Conservation (phyloP, 2,113 vertebrate genomes). For the Pteruthius melanotis region DNA sequence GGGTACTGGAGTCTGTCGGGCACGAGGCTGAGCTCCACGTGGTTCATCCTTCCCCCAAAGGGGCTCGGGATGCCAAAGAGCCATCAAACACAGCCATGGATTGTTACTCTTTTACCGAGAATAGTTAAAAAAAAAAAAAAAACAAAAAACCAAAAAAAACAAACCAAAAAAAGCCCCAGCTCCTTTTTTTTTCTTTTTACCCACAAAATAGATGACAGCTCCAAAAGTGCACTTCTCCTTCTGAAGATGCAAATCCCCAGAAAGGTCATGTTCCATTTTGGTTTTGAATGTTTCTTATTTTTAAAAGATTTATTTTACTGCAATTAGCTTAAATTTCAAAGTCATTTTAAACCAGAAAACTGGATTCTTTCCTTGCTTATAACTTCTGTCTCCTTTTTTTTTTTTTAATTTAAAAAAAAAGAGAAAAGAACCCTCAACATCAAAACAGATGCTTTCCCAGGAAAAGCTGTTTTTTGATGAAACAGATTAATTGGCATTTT, state of each 20-base stretch:
- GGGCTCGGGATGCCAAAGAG: background rate
- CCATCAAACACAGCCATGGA: background rate
- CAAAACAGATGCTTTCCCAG: conserved; percentile 38
- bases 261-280: conserved; percentile 38
- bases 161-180: no score
- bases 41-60: background rate
- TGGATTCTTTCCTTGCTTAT: background rate
- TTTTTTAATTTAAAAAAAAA: background rate
- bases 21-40: background rate
- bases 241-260: conserved; percentile 34
- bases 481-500: conserved; percentile 40
- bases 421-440: background rate
- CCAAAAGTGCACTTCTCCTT: background rate
- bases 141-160: no score
- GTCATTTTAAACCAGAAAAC: conserved; percentile 7
- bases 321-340: conserved; percentile 62
- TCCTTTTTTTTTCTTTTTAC: background rate
- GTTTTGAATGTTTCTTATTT: conserved; percentile 49
- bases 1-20: no score
- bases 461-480: conserved; percentile 7
- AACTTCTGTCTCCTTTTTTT: background rate
- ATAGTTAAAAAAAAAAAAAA: background rate
- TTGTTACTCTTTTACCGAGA: background rate
- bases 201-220: background rate
- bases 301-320: conserved; percentile 19